Evolutionary conservation across 2,797 vertebrate species (phyloP).

Genomic region (Peromyscus eremicus): DNA sequence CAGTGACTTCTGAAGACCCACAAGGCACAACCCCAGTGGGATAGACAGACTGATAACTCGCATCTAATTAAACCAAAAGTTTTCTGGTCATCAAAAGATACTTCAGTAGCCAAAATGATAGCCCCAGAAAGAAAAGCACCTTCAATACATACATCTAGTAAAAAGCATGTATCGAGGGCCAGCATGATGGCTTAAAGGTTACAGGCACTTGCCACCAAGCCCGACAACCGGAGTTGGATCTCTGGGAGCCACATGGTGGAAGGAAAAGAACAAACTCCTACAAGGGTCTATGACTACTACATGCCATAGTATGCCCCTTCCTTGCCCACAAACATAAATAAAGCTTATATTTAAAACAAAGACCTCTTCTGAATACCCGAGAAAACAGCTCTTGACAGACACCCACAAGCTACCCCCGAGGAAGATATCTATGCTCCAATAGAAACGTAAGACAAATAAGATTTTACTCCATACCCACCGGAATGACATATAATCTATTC

Average conservation of each 20-base stretch:
- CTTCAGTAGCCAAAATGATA: neutral
- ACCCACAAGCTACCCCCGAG: neutral
- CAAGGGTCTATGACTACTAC: no score
- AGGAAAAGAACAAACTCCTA: neutral
- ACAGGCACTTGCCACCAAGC: neutral
- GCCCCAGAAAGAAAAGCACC: neutral
- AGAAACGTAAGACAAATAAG: neutral
- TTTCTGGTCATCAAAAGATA: neutral
- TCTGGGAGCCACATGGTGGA: neutral
- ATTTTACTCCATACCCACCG: neutral
- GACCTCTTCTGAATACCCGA: neutral
- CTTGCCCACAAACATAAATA: neutral
- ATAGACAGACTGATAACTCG: neutral
- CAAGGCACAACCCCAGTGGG: neutral
- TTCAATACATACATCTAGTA: neutral
- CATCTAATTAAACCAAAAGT: neutral
- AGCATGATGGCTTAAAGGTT: neutral
- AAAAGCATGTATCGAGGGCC: neutral
- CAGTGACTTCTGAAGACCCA: neutral
- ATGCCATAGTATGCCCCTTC: no score
- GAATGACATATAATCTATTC: neutral
- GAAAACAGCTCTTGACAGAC: slow-evolving; percentile 15
- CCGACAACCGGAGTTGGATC: neutral
- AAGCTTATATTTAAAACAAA: neutral
- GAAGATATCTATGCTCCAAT: neutral